Evolutionary conservation across 2,888 invertebrate species (phyloP), one percentile per base, ranked within the genome.

Genomic region (Camponotus fellah): DNA sequence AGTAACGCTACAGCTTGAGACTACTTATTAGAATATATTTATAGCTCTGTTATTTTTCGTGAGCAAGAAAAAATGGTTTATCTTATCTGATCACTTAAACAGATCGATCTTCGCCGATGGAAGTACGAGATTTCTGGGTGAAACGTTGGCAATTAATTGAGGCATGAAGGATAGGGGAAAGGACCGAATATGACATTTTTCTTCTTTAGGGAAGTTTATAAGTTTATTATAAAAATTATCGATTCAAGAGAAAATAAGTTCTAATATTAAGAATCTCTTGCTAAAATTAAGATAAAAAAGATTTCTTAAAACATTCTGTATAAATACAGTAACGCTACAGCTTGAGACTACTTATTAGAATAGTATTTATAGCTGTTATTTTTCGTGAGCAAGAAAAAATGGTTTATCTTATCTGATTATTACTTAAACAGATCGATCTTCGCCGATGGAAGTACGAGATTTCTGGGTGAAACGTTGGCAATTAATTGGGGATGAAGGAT

Each of bases 331-430:
- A 14, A 17, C 26, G 21, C 1, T 9, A 14, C 9, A 71, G 5
- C 17, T 14, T 40, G 56, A 0, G 14, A 26, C 21, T 37, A 1
- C 5, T 17, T n/a, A n/a, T n/a, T 26, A 26, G 40, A 2, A 17
- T n/a, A 14, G 17, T 37, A 37, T 72, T 65, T 21, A 34, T 21
- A 64, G n/a, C 26, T 26, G 9, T 49, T 49, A 8, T 40, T 76
- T n/a, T 53, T 43, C 9, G 43, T 53, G n/a, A 26, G 12, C 53
- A n/a, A 26, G 26, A 53, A n/a, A 12, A n/a, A 43, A 37, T 26
- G 9, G 4, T 77, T 56, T n/a, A 69, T 3, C 21, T 37, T 56
- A 26, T 72, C 40, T 32, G 14, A n/a, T n/a, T n/a, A 34, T 77
- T n/a, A 32, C 3, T 34, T 26, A 56, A 17, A 58, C 12, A 21